Evolutionary conservation across 2,888 invertebrate species (phyloP).

Genomic region (Spilosoma lubricipeda): DNA sequence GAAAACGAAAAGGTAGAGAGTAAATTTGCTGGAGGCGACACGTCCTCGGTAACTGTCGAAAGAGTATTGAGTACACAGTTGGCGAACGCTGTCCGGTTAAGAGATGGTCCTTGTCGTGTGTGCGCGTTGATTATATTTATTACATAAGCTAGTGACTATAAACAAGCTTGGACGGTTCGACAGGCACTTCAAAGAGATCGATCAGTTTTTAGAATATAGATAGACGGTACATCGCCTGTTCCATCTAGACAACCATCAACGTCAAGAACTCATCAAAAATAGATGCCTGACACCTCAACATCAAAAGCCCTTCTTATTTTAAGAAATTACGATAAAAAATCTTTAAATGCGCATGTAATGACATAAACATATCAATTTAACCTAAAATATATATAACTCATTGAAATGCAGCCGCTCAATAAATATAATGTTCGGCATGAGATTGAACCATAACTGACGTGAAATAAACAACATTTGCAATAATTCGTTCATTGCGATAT

Average conservation of each 20-base stretch:
- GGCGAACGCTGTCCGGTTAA: constrained; percentile 72
- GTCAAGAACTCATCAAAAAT: constrained; percentile 33
- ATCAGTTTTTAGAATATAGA: constrained; percentile 76
- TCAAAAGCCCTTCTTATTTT: constrained; percentile 44
- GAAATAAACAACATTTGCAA: constrained; percentile 60
- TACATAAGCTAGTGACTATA: constrained; percentile 78
- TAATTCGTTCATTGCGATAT: constrained; percentile 66
- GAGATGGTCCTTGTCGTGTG: constrained; percentile 74
- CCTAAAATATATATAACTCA: not conserved
- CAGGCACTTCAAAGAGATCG: constrained; percentile 83
- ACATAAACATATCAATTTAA: not conserved
- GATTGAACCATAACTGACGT: constrained; percentile 45
- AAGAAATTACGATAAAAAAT: constrained; percentile 16
- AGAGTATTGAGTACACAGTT: constrained; percentile 80
- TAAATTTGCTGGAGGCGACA: constrained; percentile 68
- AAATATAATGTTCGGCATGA: constrained; percentile 22
- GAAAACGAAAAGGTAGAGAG: constrained; percentile 45
- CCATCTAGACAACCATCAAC: constrained; percentile 35
- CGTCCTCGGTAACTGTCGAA: constrained; percentile 80
- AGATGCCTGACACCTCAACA: constrained; percentile 26
- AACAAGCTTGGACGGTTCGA: constrained; percentile 75
- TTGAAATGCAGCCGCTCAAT: constrained; percentile 11
- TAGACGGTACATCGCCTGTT: constrained; percentile 56
- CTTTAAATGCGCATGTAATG: constrained; percentile 12
- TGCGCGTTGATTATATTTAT: constrained; percentile 85